Base-by-base conservation (phyloP, 2,113 vertebrate species). In the Perca schrenkii region DNA sequence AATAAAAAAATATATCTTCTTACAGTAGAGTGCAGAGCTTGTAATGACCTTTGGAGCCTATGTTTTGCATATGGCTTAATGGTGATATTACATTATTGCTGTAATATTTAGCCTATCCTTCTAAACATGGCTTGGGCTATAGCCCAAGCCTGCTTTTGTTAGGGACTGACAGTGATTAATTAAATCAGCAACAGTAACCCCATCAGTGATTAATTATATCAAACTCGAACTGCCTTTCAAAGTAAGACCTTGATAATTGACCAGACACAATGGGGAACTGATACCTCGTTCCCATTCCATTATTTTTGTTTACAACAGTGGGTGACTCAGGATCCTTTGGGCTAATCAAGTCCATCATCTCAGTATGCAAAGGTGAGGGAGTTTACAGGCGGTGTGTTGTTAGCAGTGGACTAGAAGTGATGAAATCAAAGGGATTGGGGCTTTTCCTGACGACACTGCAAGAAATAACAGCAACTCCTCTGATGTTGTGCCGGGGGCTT, bases 381-480 rank as follows among this genome's bases (percentile, higher is more conserved):
- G 46, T 31, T 16, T 3, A 28, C 28, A n/a, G n/a, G 8, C 49
- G 43, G 19, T n/a, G 64, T 13, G 74, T 62, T 81, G 22, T 57
- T 57, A 69, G 74, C 81, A 25, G 31, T 31, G 77, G 71, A 78
- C 79, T 31, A 43, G 28, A 28, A 49, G 75, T 90, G 90, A 91
- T 88, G 86, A 84, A 91, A 92, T 87, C 86, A 89, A 56, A 60
- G 61, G 62, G 74, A 60, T 8, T 53, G 46, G 28, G 28, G 28
- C 28, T 56, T 71, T 53, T 36, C 72, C 82, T 92, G 88, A 92
- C 73, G 89, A 91, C 86, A 90, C 76, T 6, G 63, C 36, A 4
- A 61, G 88, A 88, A 88, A 92, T 70, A 85, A 74, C 81, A 79
- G 77, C 77, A 53, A 4, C 60, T 66, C 58, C 69, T 85, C 63